Percentiles rank a stretch among this genome's conserved stretches.
Evolutionary conservation across 2,113 vertebrate genomes (phyloP).

Genomic region (Burhinus oedicnemus): DNA sequence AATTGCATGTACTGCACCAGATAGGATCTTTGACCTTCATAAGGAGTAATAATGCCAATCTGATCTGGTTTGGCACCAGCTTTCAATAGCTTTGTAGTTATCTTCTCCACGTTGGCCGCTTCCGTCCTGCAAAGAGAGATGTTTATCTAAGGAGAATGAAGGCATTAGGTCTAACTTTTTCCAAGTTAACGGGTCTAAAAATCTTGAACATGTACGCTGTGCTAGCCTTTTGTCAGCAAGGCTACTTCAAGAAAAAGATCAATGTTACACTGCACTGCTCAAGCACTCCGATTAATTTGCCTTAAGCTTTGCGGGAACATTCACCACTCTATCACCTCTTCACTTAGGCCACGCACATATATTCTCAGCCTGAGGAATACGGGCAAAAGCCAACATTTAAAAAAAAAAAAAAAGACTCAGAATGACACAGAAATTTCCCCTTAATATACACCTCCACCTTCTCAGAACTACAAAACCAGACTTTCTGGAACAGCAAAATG

Average conservation of each 20-base stretch:
- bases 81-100: constrained; percentile 95
- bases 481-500: neutral
- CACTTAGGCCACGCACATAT: fast-evolving
- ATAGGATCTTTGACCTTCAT: constrained; percentile 96
- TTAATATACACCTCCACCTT: neutral
- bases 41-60: constrained; percentile 97
- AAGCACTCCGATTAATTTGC: fast-evolving
- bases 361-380: neutral
- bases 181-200: neutral
- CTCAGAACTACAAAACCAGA: neutral
- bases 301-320: neutral
- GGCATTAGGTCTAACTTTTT: neutral
- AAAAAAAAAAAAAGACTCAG: neutral
- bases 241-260: neutral
- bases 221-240: neutral
- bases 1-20: constrained; percentile 99
- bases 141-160: neutral
- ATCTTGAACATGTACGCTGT: fast-evolving
- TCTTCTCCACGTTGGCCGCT: constrained; percentile 97
- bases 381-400: neutral
- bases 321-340: neutral
- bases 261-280: neutral
- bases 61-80: constrained; percentile 97
- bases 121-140: constrained; percentile 83
- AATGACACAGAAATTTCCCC: neutral